phyloP scores from a whole-genome alignment of 2,113 vertebrate genomes.

The Tringa solitaria region DNA sequence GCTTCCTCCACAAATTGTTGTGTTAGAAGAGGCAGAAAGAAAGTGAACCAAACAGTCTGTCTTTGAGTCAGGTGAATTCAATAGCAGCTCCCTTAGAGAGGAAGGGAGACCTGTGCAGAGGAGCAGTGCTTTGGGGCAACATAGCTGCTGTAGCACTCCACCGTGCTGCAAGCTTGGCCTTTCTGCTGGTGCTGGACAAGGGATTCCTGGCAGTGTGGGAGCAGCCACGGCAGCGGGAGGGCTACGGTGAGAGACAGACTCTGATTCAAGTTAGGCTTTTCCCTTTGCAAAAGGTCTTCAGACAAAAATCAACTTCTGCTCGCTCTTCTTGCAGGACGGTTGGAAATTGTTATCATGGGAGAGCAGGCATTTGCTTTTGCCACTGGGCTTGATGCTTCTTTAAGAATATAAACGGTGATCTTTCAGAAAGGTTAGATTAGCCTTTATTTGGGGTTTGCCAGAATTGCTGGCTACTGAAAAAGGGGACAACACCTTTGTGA shows the following conservation, averaged over 20 bases:
- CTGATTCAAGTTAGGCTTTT: background rate
- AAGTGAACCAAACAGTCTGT: background rate
- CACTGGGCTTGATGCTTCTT: background rate
- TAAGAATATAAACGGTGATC: too few relatives aligned
- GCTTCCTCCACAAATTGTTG: background rate
- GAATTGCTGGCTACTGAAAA: background rate
- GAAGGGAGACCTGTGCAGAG: background rate
- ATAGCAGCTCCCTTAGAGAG: background rate
- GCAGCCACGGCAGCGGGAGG: rapidly evolving
- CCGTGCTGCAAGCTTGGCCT: rapidly evolving
- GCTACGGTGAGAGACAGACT: background rate
- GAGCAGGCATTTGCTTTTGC: background rate
- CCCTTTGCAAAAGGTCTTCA: background rate
- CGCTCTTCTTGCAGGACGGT: background rate
- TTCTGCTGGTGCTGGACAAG: background rate
- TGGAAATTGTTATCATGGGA: background rate
- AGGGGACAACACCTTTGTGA: background rate
- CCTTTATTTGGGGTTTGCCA: background rate
- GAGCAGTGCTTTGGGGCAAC: background rate
- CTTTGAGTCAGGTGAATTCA: background rate
- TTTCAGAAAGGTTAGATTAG: background rate
- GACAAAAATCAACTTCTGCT: background rate
- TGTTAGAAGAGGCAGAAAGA: background rate
- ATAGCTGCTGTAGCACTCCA: background rate
- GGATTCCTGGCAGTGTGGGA: background rate